A percentile compares a stretch with the other conserved stretches of the same genome.
Conservation (phyloP, 2,113 vertebrate species). For the Pelecanus crispus region DNA sequence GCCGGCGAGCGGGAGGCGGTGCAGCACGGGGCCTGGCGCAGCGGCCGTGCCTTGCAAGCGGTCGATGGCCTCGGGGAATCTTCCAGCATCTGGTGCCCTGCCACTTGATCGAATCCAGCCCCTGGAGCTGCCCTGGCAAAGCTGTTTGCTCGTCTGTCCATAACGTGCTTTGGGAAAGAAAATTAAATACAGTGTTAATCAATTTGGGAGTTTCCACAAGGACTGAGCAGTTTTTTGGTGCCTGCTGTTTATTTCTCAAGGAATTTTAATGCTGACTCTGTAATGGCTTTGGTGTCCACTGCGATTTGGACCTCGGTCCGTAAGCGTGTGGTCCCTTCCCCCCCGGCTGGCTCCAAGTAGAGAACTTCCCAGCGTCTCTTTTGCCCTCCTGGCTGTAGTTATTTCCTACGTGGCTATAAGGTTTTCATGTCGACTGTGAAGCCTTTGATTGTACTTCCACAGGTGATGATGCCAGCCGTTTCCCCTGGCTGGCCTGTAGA, state of each 20-base stretch:
- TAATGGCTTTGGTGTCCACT: rapidly evolving
- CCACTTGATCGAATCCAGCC: not conserved
- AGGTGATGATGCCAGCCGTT: rapidly evolving
- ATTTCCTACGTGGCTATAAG: not conserved
- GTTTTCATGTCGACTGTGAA: not conserved
- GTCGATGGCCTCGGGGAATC: rapidly evolving
- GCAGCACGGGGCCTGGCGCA: rapidly evolving
- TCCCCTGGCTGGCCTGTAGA: not conserved
- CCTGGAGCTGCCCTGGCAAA: not conserved
- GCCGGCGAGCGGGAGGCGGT: rapidly evolving
- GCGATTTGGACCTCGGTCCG: not conserved
- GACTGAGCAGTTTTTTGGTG: not conserved
- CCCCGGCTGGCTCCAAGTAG: not conserved
- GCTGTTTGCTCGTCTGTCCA: rapidly evolving
- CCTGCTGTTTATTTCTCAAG: not conserved
- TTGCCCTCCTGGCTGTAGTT: not conserved
- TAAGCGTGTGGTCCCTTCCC: not conserved
- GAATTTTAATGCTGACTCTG: not conserved
- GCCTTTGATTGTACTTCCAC: not conserved
- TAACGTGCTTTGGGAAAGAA: not conserved
- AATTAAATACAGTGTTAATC: not conserved
- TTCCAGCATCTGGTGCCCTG: not conserved
- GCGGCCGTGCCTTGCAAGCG: rapidly evolving
- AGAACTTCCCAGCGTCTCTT: not conserved
- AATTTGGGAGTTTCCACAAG: too few species aligned